Conservation (phyloP, 2,888 invertebrate genomes). For the Nemotelus nigrinus region DNA sequence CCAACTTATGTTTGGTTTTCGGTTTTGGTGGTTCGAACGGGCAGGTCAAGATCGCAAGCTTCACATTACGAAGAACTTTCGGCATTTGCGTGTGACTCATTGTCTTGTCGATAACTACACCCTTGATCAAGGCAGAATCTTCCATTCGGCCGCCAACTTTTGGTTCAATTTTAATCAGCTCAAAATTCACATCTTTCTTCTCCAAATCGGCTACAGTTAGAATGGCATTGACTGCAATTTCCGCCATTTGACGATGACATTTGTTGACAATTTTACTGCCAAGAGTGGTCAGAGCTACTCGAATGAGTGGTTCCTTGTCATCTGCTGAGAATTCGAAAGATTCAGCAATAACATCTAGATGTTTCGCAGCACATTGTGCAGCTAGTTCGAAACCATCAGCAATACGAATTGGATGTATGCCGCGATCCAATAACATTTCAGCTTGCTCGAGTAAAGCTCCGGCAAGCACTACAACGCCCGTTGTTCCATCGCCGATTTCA, state of each 20-base stretch:
- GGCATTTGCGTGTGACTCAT: constrained; percentile 99
- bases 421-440: constrained; percentile 89
- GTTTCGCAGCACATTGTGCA: constrained; percentile 85
- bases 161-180: constrained; percentile 97
- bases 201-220: constrained; percentile 93
- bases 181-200: constrained; percentile 97
- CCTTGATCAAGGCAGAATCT: constrained; percentile 94
- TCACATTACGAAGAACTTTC: constrained; percentile 86
- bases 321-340: constrained; percentile 86
- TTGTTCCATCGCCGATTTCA: constrained; percentile 99
- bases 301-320: constrained; percentile 87
- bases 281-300: constrained; percentile 97
- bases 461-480: constrained; percentile 90
- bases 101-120: constrained; percentile 98
- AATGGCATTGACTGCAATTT: constrained; percentile 97
- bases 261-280: constrained; percentile 99
- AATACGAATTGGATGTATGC: constrained; percentile 98
- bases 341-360: constrained; percentile 89
- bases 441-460: constrained; percentile 95
- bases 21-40: constrained; percentile 99
- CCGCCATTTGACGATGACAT: constrained; percentile 96
- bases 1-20: constrained; percentile 99
- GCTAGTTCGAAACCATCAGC: constrained; percentile 99
- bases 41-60: constrained; percentile 97
- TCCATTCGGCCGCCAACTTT: constrained; percentile 97